Percentiles rank a stretch among this genome's conserved stretches.
Evolutionary conservation across 2,113 vertebrate species (phyloP).

Genomic region (Notarius quadriscutis): DNA sequence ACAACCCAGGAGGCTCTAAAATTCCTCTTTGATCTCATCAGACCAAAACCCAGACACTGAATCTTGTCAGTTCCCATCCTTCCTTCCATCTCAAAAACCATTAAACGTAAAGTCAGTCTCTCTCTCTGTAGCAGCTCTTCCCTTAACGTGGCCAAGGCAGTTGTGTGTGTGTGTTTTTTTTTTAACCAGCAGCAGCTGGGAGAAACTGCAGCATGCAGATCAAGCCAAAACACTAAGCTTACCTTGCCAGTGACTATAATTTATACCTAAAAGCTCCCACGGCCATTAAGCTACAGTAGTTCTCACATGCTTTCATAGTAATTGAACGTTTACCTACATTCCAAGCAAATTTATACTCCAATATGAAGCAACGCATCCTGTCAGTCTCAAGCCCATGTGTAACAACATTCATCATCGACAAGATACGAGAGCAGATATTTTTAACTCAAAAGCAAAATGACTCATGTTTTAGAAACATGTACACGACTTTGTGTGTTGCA

Average conservation of each 20-base stretch:
- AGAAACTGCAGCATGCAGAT: conserved; percentile 49
- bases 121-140: conserved; percentile 12
- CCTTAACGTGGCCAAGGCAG: conserved; percentile 22
- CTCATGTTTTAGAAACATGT: background rate
- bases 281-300: conserved; percentile 35
- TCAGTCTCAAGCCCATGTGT: background rate
- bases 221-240: conserved; percentile 55
- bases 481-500: too few relatives aligned
- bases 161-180: conserved; percentile 45
- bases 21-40: conserved; percentile 49
- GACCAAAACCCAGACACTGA: conserved; percentile 44
- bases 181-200: conserved; percentile 62
- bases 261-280: conserved; percentile 39
- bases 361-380: background rate
- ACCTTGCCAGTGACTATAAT: conserved; percentile 50
- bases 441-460: background rate
- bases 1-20: conserved; percentile 39
- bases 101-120: conserved; percentile 44
- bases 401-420: background rate
- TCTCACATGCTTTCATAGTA: conserved; percentile 7
- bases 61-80: conserved; percentile 30
- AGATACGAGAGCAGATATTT: background rate
- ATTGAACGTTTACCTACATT: conserved; percentile 13
- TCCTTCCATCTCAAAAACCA: conserved; percentile 35
- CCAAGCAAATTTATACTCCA: conserved; percentile 12